Conservation (phyloP, 2,113 vertebrate species). For the Brevimyrus niger region DNA sequence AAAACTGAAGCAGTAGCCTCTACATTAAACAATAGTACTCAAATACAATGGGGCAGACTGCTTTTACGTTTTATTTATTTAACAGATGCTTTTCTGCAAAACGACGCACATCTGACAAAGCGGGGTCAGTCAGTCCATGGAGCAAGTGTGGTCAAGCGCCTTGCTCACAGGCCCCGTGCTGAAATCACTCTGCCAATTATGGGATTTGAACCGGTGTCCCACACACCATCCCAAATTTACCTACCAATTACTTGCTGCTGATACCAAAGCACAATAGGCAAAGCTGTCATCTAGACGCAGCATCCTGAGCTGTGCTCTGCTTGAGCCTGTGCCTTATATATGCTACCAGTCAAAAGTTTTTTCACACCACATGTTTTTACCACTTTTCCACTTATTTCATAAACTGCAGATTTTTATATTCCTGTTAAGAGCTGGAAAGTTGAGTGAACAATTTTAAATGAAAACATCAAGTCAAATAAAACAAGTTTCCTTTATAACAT, state of each 20-base stretch:
- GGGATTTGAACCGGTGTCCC: neutral
- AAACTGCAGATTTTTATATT: too few relatives aligned
- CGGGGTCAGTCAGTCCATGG: neutral
- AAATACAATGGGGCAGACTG: neutral
- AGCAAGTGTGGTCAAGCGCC: neutral
- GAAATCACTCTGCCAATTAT: neutral
- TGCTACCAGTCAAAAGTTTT: too few relatives aligned
- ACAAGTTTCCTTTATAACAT: too few relatives aligned
- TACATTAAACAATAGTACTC: neutral
- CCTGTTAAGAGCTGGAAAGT: too few relatives aligned
- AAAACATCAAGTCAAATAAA: too few relatives aligned
- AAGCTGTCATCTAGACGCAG: neutral
- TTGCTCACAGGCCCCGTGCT: neutral
- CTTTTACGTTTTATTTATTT: neutral
- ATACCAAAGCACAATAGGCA: neutral
- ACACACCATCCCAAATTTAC: neutral
- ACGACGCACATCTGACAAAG: neutral
- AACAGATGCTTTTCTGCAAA: neutral
- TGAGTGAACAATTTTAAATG: too few relatives aligned
- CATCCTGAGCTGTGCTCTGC: neutral
- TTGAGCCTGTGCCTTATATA: neutral
- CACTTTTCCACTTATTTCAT: too few relatives aligned
- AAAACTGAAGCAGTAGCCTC: neutral
- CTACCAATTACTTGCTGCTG: neutral
- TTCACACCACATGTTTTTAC: too few relatives aligned